Conservation (phyloP, 2,797 vertebrate species). For the Notoglanidium macrostoma region DNA sequence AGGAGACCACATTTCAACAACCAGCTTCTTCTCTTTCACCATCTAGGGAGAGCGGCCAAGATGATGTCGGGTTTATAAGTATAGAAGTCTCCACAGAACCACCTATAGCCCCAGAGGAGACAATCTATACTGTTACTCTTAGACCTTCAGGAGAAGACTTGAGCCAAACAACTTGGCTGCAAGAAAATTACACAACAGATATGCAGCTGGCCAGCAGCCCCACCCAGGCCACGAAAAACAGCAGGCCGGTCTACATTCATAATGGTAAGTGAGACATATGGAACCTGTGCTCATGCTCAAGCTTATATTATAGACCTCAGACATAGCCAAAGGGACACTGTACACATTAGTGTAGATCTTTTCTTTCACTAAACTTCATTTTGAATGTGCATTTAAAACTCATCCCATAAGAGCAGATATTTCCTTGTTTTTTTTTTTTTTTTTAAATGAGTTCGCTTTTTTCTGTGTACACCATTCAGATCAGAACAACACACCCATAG, state of each 20-base stretch:
- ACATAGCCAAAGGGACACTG: background rate
- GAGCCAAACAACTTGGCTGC: constrained; percentile 70
- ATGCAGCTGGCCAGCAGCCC: constrained; percentile 75
- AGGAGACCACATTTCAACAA: constrained; percentile 62
- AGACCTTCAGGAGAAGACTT: constrained; percentile 49
- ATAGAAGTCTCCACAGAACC: constrained; percentile 49
- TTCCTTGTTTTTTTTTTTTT: background rate
- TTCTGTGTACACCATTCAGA: constrained; percentile 68
- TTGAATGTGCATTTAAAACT: background rate
- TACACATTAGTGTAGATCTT: background rate
- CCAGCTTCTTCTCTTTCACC: constrained; percentile 67
- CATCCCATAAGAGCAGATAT: background rate
- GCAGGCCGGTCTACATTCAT: constrained; percentile 74
- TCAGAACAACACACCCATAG: constrained; percentile 80
- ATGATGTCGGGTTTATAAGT: constrained; percentile 48
- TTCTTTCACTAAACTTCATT: background rate
- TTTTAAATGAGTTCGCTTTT: background rate
- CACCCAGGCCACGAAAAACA: constrained; percentile 61
- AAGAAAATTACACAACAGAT: constrained; percentile 66
- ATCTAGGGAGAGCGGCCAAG: constrained; percentile 73
- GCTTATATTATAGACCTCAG: background rate
- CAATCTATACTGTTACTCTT: constrained; percentile 43
- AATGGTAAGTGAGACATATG: constrained; percentile 67
- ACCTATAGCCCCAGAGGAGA: constrained; percentile 52
- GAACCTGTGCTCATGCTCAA: background rate